Percentiles rank a stretch among this genome's conserved stretches.
Conservation (phyloP, 1,140 invertebrate genomes). For the Solenopsis fugax region DNA sequence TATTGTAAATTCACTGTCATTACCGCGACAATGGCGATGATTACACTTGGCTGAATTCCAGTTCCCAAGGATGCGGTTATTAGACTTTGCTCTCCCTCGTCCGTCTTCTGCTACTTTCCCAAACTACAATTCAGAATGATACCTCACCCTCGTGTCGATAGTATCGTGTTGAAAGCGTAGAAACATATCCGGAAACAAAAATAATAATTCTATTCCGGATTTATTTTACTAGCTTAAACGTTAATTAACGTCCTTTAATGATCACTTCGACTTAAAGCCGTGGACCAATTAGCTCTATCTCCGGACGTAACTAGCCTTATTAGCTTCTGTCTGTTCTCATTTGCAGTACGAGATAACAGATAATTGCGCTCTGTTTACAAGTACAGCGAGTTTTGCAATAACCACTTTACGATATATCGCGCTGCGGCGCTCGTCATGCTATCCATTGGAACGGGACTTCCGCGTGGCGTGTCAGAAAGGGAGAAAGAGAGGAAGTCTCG, state of each 20-base stretch:
- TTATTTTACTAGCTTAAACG: slow-evolving; percentile 18
- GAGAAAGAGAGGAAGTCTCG: neutral
- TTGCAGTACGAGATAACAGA: slow-evolving; percentile 10
- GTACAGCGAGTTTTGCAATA: slow-evolving; percentile 1
- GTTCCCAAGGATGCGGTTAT: slow-evolving; percentile 54
- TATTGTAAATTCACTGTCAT: slow-evolving; percentile 18
- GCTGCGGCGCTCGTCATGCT: neutral
- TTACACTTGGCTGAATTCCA: slow-evolving; percentile 50
- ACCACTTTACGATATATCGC: slow-evolving; percentile 6
- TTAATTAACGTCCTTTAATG: slow-evolving; percentile 33
- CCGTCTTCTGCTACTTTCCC: neutral
- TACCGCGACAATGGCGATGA: slow-evolving; percentile 26
- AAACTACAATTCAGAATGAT: slow-evolving; percentile 1
- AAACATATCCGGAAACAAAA: neutral
- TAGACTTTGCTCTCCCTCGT: neutral
- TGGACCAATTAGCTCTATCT: slow-evolving; percentile 21
- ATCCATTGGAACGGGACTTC: slow-evolving; percentile 3
- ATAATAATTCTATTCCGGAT: slow-evolving; percentile 12
- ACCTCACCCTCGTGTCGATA: neutral
- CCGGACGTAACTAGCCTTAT: slow-evolving; percentile 16
- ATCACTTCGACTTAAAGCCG: slow-evolving; percentile 11
- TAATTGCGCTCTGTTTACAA: slow-evolving; percentile 24
- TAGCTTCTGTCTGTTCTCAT: slow-evolving; percentile 26
- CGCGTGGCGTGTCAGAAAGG: neutral
- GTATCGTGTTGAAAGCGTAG: neutral